Evolutionary conservation across 1,140 invertebrate genomes (phyloP), one percentile per base, ranked within the genome.

Genomic region (Polypedilum vanderplanki): DNA sequence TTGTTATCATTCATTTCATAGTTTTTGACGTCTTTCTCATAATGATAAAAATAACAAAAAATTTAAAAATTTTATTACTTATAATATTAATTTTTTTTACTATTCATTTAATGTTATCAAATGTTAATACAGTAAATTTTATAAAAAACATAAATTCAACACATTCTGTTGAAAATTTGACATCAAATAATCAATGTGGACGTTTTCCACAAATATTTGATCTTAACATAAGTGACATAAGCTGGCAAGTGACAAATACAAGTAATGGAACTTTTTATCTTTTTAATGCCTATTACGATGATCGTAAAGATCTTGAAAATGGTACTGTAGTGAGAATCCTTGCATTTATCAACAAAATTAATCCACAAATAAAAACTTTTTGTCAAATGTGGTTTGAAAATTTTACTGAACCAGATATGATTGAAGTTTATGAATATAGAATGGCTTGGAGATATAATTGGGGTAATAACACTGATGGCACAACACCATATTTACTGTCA

Each of bases 251-350:
- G 12, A 40, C 40, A 15, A 40, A 74, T 10, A 74, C 73, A 74
- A 40, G 22, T 15, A 74, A 74, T 41, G 73, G 73, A 74, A 74
- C 73, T n/a, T 74, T 74, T 40, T 40, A 74, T 12, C 7, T 74
- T 0, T 33, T 74, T 18, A 74, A 74, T 41, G 73, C 73, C 0
- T 74, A 40, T 12, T 41, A n/a, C 12, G 73, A 74, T 40, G 40
- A 40, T 3, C 22, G 73, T 3, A 15, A 7, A 15, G 40, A 5
- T 40, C n/a, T 74, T 5, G 20, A 20, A 7, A 40, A 74, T 74
- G 8, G 18, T 40, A 15, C 73, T 1, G 24, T 74, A 0, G 7
- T 74, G 0, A 40, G 73, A 17, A 74, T 74, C 3, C 18, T 74
- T 10, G 22, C 33, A n/a, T 17, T 74, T 7, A 74, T 74, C 10